Conservation (phyloP, 1,140 invertebrate species). For the Radopholus similis region DNA sequence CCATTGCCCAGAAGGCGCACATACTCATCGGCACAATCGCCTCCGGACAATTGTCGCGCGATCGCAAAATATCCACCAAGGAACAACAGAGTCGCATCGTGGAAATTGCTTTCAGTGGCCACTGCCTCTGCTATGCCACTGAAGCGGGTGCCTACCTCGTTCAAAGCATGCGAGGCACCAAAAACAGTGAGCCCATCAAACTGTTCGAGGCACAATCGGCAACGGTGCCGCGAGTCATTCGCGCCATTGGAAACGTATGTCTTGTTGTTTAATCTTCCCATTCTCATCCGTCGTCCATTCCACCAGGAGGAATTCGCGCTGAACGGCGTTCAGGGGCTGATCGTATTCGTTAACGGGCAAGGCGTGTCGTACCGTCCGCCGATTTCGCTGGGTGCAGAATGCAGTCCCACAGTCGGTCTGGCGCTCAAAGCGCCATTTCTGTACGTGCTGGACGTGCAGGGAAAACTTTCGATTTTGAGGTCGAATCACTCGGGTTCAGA, state of each 20-base stretch:
- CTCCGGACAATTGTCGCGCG: neutral
- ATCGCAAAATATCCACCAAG: neutral
- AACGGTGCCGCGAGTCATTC: neutral
- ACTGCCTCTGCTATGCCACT: conserved; percentile 14
- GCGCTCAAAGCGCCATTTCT: conserved; percentile 7
- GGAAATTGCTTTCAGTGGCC: conserved; percentile 12
- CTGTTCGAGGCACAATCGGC: conserved; percentile 2
- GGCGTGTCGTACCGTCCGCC: conserved; percentile 9
- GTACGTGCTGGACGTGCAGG: neutral
- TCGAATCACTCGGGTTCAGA: neutral
- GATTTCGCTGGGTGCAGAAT: neutral
- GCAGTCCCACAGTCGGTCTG: conserved; percentile 3
- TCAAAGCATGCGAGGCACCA: neutral
- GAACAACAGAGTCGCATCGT: conserved; percentile 1
- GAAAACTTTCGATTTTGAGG: conserved; percentile 13
- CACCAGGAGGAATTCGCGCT: conserved; percentile 10
- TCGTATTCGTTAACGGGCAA: conserved; percentile 12
- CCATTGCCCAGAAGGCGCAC: neutral
- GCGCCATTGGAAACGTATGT: conserved; percentile 5
- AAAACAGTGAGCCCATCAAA: neutral
- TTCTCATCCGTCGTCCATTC: neutral
- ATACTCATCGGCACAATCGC: conserved; percentile 3
- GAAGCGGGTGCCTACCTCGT: neutral
- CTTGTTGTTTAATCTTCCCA: neutral
- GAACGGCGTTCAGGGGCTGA: conserved; percentile 2